Evolutionary conservation across 2,797 vertebrate genomes (phyloP).

Genomic region (Hemitrygon akajei): DNA sequence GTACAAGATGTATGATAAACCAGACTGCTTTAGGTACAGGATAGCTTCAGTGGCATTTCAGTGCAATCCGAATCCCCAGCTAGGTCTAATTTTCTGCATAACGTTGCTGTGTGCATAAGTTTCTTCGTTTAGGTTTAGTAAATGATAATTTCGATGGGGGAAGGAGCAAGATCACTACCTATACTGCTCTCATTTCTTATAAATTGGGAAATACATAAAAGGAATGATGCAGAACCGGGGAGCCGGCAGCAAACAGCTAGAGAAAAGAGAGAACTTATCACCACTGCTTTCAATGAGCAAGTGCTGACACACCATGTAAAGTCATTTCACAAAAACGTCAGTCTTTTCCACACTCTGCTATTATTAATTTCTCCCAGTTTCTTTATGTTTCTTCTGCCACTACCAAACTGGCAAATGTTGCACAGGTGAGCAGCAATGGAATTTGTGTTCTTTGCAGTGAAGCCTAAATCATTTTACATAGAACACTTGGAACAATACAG

Average conservation of each 20-base stretch:
- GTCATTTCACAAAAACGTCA: background rate
- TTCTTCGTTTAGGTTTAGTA: background rate
- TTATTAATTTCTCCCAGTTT: background rate
- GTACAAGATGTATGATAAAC: background rate
- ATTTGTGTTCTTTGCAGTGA: background rate
- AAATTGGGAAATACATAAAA: no score
- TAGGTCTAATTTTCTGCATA: background rate
- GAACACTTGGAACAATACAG: no score
- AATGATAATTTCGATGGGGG: background rate
- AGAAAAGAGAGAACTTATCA: background rate
- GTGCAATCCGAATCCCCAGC: background rate
- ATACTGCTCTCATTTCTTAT: no score
- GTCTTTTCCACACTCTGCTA: background rate
- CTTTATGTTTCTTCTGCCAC: background rate
- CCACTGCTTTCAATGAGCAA: background rate
- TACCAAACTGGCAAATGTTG: background rate
- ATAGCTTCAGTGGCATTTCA: background rate
- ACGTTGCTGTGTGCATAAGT: background rate
- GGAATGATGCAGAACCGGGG: background rate
- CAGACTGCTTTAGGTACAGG: background rate
- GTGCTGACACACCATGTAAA: background rate
- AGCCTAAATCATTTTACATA: background rate
- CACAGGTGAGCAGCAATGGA: background rate
- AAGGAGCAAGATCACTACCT: background rate
- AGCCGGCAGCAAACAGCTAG: background rate